These are phyloP conservation scores for Ochropleura plecta DNA, from an alignment of 2,888 invertebrate species.

Conservation along the genomic window DNA sequence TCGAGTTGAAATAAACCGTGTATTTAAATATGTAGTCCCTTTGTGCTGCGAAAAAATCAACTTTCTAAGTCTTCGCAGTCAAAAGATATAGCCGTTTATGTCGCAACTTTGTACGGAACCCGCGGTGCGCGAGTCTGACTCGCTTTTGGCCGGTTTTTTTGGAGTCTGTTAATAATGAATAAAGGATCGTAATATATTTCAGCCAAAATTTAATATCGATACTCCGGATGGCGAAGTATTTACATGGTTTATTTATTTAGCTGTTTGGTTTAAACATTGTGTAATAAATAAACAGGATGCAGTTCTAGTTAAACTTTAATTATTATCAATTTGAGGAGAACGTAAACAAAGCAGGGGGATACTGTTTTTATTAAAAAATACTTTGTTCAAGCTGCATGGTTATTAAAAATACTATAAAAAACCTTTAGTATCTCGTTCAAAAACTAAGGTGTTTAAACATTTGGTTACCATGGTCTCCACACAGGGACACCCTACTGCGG, in stretches of 20 bases:
- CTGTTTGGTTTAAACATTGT: neutral
- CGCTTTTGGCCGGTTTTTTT: too few relatives aligned
- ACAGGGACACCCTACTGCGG: too few relatives aligned
- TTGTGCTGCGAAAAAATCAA: too few relatives aligned
- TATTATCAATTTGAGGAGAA: neutral
- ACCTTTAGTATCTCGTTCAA: neutral
- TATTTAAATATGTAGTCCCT: too few relatives aligned
- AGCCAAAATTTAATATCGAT: conserved; percentile 3
- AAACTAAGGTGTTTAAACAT: neutral
- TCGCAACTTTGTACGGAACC: too few relatives aligned
- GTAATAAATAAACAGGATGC: conserved; percentile 5
- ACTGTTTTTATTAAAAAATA: too few relatives aligned
- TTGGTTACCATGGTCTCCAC: too few relatives aligned
- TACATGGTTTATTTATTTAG: neutral
- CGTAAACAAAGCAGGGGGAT: neutral
- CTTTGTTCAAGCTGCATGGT: neutral
- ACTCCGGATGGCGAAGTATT: conserved; percentile 11
- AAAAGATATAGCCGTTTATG: too few relatives aligned
- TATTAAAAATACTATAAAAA: too few relatives aligned
- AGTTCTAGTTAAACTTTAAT: neutral
- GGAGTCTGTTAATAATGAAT: neutral
- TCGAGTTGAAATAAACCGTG: too few relatives aligned
- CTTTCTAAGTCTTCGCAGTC: too few relatives aligned
- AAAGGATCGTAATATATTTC: neutral
- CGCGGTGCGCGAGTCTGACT: too few relatives aligned